Base-by-base conservation (phyloP, 92 coral and sea anemone genomes). In the Micromussa lordhowensis region DNA sequence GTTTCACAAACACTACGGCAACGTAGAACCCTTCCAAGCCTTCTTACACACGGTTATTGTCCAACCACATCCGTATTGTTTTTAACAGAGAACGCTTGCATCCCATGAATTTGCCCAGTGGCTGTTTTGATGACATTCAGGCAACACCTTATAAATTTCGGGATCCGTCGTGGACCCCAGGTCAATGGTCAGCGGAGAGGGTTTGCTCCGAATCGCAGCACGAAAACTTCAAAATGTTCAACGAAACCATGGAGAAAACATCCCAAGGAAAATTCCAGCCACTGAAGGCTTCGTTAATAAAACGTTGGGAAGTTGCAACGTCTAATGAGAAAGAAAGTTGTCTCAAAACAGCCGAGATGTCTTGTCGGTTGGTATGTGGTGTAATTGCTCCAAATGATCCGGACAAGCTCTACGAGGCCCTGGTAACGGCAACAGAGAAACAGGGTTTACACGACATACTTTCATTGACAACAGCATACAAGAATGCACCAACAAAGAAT, bases 311-410 rank as follows among this genome's bases (percentile, higher is more conserved):
- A 35, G 83, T 40, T 22, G 88, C 91, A 59, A 77, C 91, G 61
- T 73, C 69, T 44, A 51, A 51, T 28, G 89, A 91, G 81, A 91
- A 91, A 88, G 66, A 70, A 68, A 29, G 36, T 22, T 91, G 82
- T 70, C 74, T 91, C 49, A 35, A 58, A 48, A 76, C 80, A 59
- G 91, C 94, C 14, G 82, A 83, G 74, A 71, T 57, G 69, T 86
- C 92, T 17, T 88, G 92, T 77, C 88, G 81, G 79, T 75, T 91
- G 80, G 86, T 91, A 12, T 91, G 89, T 66, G 59, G 69, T 51
- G 91, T 88, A 34, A 91, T 91, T 61, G 91, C 89, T 75, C 91
- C 91, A 68, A 81, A 91, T 31, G 86, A 88, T 78, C 82, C 87
- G 54, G 89, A 91, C 53, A 88, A 78, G 80, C 85, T 91, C 61